Evolutionary conservation across 2,888 invertebrate genomes (phyloP), one percentile per base, ranked within the genome.

Genomic region (Morpho deidamia): DNA sequence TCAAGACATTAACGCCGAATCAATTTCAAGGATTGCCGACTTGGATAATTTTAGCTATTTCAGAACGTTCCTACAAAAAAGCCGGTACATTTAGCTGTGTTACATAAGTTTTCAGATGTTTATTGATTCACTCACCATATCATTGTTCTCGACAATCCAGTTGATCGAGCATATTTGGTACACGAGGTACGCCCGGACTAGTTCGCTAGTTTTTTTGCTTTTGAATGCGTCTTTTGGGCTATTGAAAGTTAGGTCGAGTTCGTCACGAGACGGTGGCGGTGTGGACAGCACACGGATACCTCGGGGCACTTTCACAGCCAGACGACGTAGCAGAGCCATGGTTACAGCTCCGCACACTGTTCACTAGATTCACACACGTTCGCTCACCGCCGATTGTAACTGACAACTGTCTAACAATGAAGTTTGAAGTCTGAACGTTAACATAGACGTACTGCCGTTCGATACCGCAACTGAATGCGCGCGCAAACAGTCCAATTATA

Each of bases 201-300:
- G 92, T 87, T 99, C 98, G 89, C 92, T 93, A 65, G 96, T 98
- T 69, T 96, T 97, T 91, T 99, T 99, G 88, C 97, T 97, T 83
- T 97, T 96, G 91, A 97, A 99, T 32, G 98, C 96, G 66, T 97
- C 97, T 70, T 94, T 91, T 32, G 96, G 94, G 91, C 97, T 95
- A 83, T 94, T 94, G 88, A 99, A 99, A 65, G 92, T 91, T 62
- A 95, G 92, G 84, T 97, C 97, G 67, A 97, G 91, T 2, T 94
- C 94, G 83, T 96, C 96, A 43, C 81, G 80, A 9, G 70, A 58
- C 44, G 61, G 63, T 49, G 79, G 61, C 55, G 71, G 56, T 45
- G 79, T 64, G 56, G 83, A 76, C 47, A 86, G 69, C 54, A 71
- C 77, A 45, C 87, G 81, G 55, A 76, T 75, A 61, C 76, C 74